These are phyloP conservation scores for Acrobasis suavella DNA, from an alignment of 2,888 invertebrate species.

Conservation along the genomic window DNA sequence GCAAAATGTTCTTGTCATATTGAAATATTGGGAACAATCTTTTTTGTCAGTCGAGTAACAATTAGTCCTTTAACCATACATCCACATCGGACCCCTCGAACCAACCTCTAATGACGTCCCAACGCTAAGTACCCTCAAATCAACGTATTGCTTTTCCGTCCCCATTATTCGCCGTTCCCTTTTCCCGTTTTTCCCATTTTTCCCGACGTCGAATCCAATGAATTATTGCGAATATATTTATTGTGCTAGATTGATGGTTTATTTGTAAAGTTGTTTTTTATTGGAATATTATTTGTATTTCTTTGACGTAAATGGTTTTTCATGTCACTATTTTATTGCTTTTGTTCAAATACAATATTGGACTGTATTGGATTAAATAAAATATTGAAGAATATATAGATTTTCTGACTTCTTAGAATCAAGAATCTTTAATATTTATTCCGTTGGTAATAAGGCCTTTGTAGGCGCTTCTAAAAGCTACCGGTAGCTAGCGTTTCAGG, in stretches of 20 bases:
- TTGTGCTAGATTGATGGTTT: neutral
- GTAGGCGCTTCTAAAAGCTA: too few relatives aligned
- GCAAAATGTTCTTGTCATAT: neutral
- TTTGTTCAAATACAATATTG: too few relatives aligned
- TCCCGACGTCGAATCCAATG: conserved; percentile 1
- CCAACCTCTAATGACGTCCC: conserved; percentile 6
- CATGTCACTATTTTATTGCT: too few relatives aligned
- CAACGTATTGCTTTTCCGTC: conserved; percentile 1
- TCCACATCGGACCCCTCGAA: neutral
- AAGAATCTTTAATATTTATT: too few relatives aligned
- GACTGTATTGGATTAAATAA: too few relatives aligned
- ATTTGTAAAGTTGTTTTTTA: conserved; percentile 1
- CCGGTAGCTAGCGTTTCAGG: too few relatives aligned
- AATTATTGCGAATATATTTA: conserved; percentile 3
- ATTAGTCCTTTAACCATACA: neutral
- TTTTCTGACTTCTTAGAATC: too few relatives aligned
- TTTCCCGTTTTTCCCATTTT: neutral
- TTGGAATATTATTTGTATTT: neutral
- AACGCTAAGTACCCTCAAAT: neutral
- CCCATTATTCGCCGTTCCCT: neutral
- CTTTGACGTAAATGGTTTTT: too few relatives aligned
- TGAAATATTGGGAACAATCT: neutral
- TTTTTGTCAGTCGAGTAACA: neutral
- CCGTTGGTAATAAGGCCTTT: too few relatives aligned
- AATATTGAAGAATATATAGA: too few relatives aligned